These are phyloP conservation scores for Leguminivora glycinivorella DNA, from an alignment of 1,140 invertebrate species.

Conservation along the genomic window DNA sequence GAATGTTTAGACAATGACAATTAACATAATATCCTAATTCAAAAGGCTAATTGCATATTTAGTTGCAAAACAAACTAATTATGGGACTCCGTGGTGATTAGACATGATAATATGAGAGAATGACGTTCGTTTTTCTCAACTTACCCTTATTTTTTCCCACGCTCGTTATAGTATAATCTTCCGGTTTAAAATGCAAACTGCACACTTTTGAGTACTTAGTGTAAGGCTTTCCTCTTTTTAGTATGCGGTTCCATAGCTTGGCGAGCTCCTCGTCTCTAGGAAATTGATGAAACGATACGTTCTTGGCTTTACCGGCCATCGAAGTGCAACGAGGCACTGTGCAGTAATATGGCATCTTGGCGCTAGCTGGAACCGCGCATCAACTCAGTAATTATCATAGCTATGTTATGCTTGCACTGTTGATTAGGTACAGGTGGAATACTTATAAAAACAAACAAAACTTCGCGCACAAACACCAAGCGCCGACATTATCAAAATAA, in stretches of 20 bases:
- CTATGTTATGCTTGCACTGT: constrained; percentile 37
- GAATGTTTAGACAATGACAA: background rate
- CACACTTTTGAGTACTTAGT: constrained; percentile 78
- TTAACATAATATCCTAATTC: background rate
- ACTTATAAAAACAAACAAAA: constrained; percentile 66
- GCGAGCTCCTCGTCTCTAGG: constrained; percentile 69
- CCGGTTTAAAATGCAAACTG: constrained; percentile 70
- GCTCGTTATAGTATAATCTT: constrained; percentile 72
- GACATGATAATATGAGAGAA: constrained; percentile 6
- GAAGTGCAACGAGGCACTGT: constrained; percentile 75
- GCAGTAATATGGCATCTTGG: constrained; percentile 74
- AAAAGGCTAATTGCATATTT: background rate
- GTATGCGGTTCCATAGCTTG: constrained; percentile 68
- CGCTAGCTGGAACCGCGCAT: constrained; percentile 29
- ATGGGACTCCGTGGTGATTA: background rate
- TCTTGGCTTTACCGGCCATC: constrained; percentile 74
- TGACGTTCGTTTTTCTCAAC: constrained; percentile 35
- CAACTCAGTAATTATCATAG: constrained; percentile 46
- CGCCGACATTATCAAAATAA: constrained; percentile 50
- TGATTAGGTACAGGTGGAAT: constrained; percentile 33
- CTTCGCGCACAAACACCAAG: constrained; percentile 59
- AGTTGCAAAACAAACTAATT: background rate
- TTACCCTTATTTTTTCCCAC: constrained; percentile 73
- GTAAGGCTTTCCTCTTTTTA: constrained; percentile 72
- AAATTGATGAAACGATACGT: constrained; percentile 76